These are phyloP conservation scores for Lepidochitona cinerea DNA, from an alignment of 2,888 invertebrate species.

Conservation along the genomic window DNA sequence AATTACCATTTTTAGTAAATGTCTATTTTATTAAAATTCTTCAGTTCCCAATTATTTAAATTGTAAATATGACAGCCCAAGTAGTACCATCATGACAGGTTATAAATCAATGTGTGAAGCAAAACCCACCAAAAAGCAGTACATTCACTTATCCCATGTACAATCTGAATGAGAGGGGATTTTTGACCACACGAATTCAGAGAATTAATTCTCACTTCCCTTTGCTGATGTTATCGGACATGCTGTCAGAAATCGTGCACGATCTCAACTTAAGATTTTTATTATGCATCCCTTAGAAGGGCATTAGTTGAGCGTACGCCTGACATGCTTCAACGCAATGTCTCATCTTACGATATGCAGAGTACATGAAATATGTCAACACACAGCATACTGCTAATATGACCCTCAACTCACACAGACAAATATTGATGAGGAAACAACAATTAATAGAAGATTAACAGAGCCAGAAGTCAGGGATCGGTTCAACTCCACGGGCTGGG, in stretches of 20 bases:
- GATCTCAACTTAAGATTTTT: neutral
- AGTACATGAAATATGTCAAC: conserved; percentile 1
- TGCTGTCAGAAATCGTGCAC: neutral
- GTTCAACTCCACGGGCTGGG: too few relatives aligned
- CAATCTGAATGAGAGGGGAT: neutral
- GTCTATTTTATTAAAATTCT: neutral
- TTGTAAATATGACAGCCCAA: neutral
- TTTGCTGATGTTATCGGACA: neutral
- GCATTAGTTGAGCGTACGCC: neutral
- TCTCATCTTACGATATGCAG: neutral
- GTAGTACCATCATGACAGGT: neutral
- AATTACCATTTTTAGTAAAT: neutral
- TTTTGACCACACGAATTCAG: neutral
- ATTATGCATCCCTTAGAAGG: neutral
- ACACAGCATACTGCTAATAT: neutral
- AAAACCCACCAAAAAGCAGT: too few relatives aligned
- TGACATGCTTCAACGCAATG: neutral
- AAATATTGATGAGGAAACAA: conserved; percentile 1
- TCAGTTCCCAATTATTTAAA: neutral
- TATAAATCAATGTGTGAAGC: too few relatives aligned
- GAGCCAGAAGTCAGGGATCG: too few relatives aligned
- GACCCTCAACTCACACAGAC: neutral
- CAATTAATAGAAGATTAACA: conserved; percentile 6
- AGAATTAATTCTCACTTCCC: neutral
- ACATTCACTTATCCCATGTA: neutral